Evolutionary conservation across 1,140 invertebrate genomes (phyloP).

Genomic region (Pseudachorutes palmiensis): DNA sequence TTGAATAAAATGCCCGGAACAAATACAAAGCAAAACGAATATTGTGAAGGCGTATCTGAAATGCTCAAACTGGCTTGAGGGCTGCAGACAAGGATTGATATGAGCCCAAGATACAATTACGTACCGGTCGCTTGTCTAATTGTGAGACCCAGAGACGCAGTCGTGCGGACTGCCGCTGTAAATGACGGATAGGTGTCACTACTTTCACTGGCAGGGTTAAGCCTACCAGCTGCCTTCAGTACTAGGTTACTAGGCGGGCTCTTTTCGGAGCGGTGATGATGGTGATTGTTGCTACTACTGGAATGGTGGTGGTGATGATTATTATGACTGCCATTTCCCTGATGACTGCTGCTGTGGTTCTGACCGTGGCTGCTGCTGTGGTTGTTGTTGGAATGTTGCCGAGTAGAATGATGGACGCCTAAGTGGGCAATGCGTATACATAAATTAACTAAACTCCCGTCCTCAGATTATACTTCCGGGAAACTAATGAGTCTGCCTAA

Average conservation of each 20-base stretch:
- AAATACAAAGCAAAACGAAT: too few species aligned
- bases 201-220: background rate
- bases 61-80: too few species aligned
- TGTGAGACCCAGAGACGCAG: conserved; percentile 1
- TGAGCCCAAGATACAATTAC: too few species aligned
- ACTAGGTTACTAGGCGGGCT: background rate
- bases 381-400: conserved; percentile 7
- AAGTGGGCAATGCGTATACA: background rate
- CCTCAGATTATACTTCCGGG: too few species aligned
- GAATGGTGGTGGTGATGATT: conserved; percentile 1
- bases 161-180: background rate
- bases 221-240: background rate
- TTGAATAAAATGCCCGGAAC: too few species aligned
- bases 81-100: too few species aligned
- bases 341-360: background rate
- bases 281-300: background rate
- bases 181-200: background rate
- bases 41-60: too few species aligned
- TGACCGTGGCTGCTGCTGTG: background rate
- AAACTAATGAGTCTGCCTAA: too few species aligned
- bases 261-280: conserved; percentile 1
- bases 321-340: conserved; percentile 4
- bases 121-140: conserved; percentile 2
- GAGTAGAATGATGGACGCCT: conserved; percentile 1
- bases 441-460: conserved; percentile 2